A percentile compares a stretch with the other conserved stretches of the same genome.
Conservation (phyloP, 1,140 invertebrate genomes). For the Tyrophagus putrescentiae region DNA sequence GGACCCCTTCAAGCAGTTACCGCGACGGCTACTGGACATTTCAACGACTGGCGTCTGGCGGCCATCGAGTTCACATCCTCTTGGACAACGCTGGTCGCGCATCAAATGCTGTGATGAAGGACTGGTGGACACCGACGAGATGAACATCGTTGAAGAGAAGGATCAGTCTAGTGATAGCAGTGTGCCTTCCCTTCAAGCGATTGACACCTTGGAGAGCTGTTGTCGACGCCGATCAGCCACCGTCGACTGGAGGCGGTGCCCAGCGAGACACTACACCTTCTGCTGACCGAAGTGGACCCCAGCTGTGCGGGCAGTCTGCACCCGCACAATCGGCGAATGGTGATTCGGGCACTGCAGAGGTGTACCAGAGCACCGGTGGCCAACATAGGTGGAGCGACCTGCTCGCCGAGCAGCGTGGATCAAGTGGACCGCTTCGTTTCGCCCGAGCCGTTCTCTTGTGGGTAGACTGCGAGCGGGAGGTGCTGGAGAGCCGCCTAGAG, state of each 20-base stretch:
- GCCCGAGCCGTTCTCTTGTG: conserved; percentile 55
- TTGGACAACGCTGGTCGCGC: too few relatives aligned
- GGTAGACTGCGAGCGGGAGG: conserved; percentile 63
- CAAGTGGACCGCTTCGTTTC: conserved; percentile 53
- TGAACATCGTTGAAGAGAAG: conserved; percentile 47
- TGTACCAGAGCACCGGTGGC: conserved; percentile 47
- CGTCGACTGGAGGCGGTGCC: conserved; percentile 23
- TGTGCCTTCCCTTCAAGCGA: too few relatives aligned
- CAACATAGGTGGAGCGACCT: conserved; percentile 57
- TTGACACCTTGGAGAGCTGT: conserved; percentile 1
- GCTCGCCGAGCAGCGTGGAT: conserved; percentile 51
- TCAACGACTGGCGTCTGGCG: too few relatives aligned
- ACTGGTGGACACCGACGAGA: conserved; percentile 62
- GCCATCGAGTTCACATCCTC: too few relatives aligned
- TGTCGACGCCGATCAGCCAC: conserved; percentile 15
- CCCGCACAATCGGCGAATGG: conserved; percentile 70
- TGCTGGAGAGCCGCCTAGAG: conserved; percentile 60
- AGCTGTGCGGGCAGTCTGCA: conserved; percentile 59
- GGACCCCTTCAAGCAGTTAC: conserved; percentile 56
- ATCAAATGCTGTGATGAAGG: too few relatives aligned
- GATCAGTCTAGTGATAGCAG: conserved; percentile 82
- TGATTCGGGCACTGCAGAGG: conserved; percentile 59
- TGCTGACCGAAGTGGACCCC: conserved; percentile 56
- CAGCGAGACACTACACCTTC: conserved; percentile 44
- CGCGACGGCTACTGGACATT: conserved; percentile 60